Conservation (phyloP, 2,888 invertebrate species). For the Temnothorax rugatulus region DNA sequence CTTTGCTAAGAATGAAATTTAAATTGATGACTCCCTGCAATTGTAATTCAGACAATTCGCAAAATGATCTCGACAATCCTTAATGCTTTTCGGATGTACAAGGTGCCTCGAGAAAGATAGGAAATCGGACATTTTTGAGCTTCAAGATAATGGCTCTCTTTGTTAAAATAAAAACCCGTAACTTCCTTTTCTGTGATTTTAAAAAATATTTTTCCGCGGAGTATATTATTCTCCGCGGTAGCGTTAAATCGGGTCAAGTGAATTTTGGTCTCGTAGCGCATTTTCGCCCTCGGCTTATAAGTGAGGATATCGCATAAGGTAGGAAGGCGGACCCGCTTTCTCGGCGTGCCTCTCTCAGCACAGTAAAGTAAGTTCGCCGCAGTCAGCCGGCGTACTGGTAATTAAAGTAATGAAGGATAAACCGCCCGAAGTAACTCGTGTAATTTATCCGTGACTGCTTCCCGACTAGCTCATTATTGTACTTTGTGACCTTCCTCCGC, state of each 20-base stretch:
- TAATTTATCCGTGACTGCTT: conserved; percentile 65
- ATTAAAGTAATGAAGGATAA: conserved; percentile 75
- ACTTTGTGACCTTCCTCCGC: conserved; percentile 41
- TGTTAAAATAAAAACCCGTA: neutral
- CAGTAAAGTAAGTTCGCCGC: conserved; percentile 47
- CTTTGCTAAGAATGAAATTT: conserved; percentile 13
- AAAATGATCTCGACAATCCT: neutral
- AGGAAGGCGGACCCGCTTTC: conserved; percentile 45
- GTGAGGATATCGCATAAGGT: conserved; percentile 31
- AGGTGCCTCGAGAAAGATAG: neutral
- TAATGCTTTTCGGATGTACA: neutral
- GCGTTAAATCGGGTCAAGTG: conserved; percentile 20
- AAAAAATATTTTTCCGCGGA: neutral
- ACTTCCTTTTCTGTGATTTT: neutral
- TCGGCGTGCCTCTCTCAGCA: conserved; percentile 8
- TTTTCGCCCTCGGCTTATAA: conserved; percentile 49
- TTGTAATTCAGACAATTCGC: neutral
- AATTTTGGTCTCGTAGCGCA: conserved; percentile 62
- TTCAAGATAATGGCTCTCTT: neutral
- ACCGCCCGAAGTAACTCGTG: conserved; percentile 63
- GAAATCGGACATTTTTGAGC: neutral
- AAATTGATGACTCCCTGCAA: neutral
- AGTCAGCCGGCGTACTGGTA: conserved; percentile 58
- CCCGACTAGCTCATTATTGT: conserved; percentile 63
- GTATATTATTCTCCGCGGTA: neutral